Evolutionary conservation across 1,140 invertebrate genomes (phyloP), one percentile per base, ranked within the genome.

Genomic region (Subanguina moxae): DNA sequence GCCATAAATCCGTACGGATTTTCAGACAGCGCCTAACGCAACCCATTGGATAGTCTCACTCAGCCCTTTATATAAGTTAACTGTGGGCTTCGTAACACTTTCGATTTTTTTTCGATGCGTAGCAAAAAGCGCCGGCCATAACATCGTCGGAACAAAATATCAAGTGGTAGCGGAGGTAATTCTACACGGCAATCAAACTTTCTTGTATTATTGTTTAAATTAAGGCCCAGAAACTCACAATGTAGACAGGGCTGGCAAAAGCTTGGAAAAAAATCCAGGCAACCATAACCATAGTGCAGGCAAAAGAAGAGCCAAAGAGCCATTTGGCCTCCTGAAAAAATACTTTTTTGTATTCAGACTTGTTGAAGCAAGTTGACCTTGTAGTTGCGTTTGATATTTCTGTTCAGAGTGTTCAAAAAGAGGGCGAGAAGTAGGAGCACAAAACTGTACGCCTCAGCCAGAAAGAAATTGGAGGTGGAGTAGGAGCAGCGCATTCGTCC

Each of bases 361-460:
- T 58, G 11, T 19, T n/a, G 25, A 7, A 61, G 45, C 13, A 48
- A 62, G n/a, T 13, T 28, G 28, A 63, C 67, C 66, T 81, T 82
- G 57, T 81, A 81, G 45, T 81, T 81, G 23, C 79, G 63, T 48
- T 78, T 80, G 69, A 81, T 82, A 43, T 80, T 77, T 43, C 80
- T 57, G 45, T 82, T 81, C 48, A 63, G 48, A 21, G 59, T 66
- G 56, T 68, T 78, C 57, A 82, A 58, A 30, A 80, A 78, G 42
- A 82, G 69, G n/a, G 79, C 74, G 48, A 82, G 45, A 5, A 81
- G 46, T 1, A 82, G 72, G 0, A 81, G 75, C 27, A 81, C 62
- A 58, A 80, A 56, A 1, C 77, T 81, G 70, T 81, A 81, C 52
- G 63, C 64, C 57, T 78, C 72, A 21, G 72, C 57, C 23, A 64